These are phyloP conservation scores for Neolamprologus modestus DNA, from an alignment of 2,113 vertebrate species.

Conservation along the genomic window DNA sequence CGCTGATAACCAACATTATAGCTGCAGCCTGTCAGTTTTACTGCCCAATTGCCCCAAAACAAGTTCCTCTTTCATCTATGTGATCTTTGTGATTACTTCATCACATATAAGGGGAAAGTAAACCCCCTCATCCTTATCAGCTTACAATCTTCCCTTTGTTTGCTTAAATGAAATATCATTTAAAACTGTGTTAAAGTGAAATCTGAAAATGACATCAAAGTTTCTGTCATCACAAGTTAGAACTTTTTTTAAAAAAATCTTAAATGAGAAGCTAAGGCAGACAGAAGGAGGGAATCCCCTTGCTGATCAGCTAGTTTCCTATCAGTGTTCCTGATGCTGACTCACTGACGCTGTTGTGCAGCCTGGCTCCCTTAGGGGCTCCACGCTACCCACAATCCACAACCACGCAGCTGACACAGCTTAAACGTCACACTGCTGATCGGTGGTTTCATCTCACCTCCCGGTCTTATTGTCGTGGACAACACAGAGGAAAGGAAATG, in stretches of 20 bases:
- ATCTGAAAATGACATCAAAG: background rate
- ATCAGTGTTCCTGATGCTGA: background rate
- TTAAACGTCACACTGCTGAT: background rate
- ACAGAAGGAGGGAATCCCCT: background rate
- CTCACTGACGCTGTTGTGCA: background rate
- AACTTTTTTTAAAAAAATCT: accelerated
- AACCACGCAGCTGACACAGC: background rate
- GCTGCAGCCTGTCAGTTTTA: background rate
- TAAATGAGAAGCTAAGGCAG: background rate
- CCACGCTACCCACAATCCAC: background rate
- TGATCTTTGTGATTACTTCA: background rate
- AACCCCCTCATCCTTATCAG: background rate
- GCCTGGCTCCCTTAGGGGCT: background rate
- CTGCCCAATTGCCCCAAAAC: background rate
- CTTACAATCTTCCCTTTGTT: background rate
- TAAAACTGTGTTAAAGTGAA: background rate
- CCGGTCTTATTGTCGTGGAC: background rate
- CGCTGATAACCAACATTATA: background rate
- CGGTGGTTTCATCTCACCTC: background rate
- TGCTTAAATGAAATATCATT: background rate
- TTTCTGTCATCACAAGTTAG: background rate
- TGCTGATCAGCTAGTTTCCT: background rate
- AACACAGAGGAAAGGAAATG: background rate
- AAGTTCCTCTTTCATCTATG: background rate
- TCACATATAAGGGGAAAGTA: background rate